phyloP scores from a whole-genome alignment of 2,113 vertebrate species.

The Ptilorrhoa leucosticta region DNA sequence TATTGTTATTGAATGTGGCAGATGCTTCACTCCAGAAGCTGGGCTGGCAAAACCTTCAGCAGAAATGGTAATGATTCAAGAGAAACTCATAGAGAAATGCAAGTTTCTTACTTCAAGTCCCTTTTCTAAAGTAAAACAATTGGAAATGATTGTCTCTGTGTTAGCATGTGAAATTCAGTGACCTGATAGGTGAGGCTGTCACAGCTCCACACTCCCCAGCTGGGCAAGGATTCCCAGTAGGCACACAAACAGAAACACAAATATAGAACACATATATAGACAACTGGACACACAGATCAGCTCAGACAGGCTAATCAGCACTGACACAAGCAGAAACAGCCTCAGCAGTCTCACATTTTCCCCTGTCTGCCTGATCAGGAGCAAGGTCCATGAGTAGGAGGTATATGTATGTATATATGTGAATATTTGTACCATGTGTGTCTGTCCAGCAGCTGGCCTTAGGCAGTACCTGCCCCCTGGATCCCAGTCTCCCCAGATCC shows the following conservation, averaged over 20 bases:
- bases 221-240: neutral
- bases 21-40: neutral
- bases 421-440: neutral
- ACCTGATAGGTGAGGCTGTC: neutral
- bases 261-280: too few relatives aligned
- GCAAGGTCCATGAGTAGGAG: neutral
- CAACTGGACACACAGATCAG: neutral
- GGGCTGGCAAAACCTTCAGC: neutral
- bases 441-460: neutral
- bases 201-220: fast-evolving
- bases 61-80: neutral
- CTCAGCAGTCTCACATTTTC: neutral
- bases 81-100: neutral
- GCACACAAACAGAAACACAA: neutral
- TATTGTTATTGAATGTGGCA: neutral
- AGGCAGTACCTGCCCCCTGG: neutral
- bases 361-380: neutral
- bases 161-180: neutral
- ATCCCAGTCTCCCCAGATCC: neutral
- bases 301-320: neutral
- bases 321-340: neutral
- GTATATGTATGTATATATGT: too few relatives aligned
- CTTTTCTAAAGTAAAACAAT: neutral
- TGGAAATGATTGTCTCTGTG: neutral
- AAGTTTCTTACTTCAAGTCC: neutral